Evolutionary conservation across 2,888 invertebrate genomes (phyloP).

Genomic region (Hydriomena furcata): DNA sequence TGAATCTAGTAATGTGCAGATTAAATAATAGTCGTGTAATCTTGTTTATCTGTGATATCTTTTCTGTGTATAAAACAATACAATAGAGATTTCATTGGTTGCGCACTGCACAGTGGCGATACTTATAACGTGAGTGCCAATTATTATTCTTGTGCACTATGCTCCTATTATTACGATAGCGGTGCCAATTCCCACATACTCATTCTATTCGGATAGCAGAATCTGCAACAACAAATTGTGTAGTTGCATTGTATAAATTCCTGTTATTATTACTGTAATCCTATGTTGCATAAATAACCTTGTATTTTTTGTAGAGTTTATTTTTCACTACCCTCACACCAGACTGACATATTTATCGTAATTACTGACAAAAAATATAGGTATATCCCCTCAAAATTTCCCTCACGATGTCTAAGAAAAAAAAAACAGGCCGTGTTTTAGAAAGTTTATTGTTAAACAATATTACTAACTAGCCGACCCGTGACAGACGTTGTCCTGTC

Average conservation of each 20-base stretch:
- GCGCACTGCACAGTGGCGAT: slow-evolving; percentile 27
- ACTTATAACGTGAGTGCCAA: slow-evolving; percentile 37
- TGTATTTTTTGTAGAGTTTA: too few species aligned
- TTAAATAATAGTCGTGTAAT: neutral
- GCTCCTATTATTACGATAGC: slow-evolving; percentile 29
- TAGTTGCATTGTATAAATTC: neutral
- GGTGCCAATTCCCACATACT: slow-evolving; percentile 26
- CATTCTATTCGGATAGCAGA: slow-evolving; percentile 17
- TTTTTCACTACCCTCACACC: too few species aligned
- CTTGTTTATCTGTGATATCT: slow-evolving; percentile 7
- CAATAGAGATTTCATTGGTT: slow-evolving; percentile 32
- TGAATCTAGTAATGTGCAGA: too few species aligned
- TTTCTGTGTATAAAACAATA: slow-evolving; percentile 22
- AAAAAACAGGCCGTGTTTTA: too few species aligned
- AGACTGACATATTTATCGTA: too few species aligned
- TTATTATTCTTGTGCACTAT: slow-evolving; percentile 38
- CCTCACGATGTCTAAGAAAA: too few species aligned
- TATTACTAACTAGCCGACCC: too few species aligned
- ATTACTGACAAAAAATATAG: too few species aligned
- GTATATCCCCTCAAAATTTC: too few species aligned
- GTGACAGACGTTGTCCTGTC: too few species aligned
- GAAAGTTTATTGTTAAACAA: too few species aligned
- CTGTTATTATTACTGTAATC: neutral
- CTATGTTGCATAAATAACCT: too few species aligned
- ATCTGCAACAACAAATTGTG: slow-evolving; percentile 2